Percentiles rank a stretch among this genome's conserved stretches.
These are phyloP conservation scores for Labeo catla DNA, from an alignment of 2,113 vertebrate species.

Conservation along the genomic window DNA sequence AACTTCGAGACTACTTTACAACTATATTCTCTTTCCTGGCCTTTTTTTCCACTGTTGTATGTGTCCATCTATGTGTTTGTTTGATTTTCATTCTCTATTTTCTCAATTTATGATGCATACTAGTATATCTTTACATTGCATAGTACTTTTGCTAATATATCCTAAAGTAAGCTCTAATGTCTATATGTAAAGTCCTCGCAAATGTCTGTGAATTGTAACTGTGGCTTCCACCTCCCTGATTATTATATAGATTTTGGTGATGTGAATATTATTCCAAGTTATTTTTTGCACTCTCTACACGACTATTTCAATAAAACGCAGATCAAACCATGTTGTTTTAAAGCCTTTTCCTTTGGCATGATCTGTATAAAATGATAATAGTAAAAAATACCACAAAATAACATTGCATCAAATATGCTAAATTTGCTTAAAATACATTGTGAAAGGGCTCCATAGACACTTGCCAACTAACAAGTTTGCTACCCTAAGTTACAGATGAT, in stretches of 20 bases:
- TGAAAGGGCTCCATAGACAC: not conserved
- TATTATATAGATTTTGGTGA: constrained; percentile 60
- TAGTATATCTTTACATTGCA: constrained; percentile 23
- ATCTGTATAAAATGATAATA: not conserved
- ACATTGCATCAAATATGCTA: not conserved
- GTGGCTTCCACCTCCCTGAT: constrained; percentile 59
- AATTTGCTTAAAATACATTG: not conserved
- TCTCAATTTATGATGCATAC: constrained; percentile 6
- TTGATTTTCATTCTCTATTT: constrained; percentile 7
- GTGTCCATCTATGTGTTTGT: not conserved
- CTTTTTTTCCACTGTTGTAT: not conserved
- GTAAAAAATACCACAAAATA: not conserved
- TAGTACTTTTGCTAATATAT: constrained; percentile 40
- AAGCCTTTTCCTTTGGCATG: constrained; percentile 4
- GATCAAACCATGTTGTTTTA: constrained; percentile 25
- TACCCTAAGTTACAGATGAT: not conserved
- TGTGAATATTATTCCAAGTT: constrained; percentile 60
- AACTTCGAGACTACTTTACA: not conserved
- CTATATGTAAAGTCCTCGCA: constrained; percentile 25
- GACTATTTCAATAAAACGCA: constrained; percentile 75
- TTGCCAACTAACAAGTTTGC: not conserved
- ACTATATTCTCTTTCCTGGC: not conserved
- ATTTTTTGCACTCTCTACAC: constrained; percentile 71
- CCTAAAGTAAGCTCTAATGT: constrained; percentile 27
- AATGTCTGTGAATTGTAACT: constrained; percentile 54